A percentile compares a stretch with the other conserved stretches of the same genome.
Evolutionary conservation across 2,797 vertebrate genomes (phyloP).

Genomic region (Mormyrus proboscirostris): DNA sequence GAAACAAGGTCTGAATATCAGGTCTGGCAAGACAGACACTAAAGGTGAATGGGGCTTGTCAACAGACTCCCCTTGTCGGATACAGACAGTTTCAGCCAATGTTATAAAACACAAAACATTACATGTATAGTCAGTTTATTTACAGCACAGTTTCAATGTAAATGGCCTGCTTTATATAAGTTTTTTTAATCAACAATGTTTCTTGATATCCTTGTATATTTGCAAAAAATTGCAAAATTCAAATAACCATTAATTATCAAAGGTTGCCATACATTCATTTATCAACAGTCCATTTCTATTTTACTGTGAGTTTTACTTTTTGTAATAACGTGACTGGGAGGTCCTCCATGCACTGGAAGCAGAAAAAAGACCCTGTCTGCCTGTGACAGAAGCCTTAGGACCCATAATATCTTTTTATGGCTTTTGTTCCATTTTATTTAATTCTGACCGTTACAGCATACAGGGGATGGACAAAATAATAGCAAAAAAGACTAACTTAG

Average conservation of each 20-base stretch:
- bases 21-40: background rate
- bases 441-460: background rate
- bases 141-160: constrained; percentile 49
- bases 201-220: constrained; percentile 33
- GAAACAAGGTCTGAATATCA: background rate
- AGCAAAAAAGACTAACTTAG: background rate
- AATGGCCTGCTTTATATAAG: constrained; percentile 29
- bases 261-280: background rate
- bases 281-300: background rate
- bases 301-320: background rate
- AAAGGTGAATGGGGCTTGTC: background rate
- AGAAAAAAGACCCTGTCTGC: background rate
- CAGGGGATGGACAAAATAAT: background rate
- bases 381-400: background rate
- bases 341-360: background rate
- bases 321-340: background rate
- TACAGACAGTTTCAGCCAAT: background rate
- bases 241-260: background rate
- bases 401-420: background rate
- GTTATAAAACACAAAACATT: background rate
- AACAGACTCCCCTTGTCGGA: background rate
- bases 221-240: background rate
- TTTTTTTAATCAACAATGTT: constrained; percentile 25
- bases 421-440: background rate
- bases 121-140: constrained; percentile 51